A percentile compares a stretch with the other conserved stretches of the same genome.
phyloP scores from a whole-genome alignment of 2,888 invertebrate genomes.

The Lochmaea capreae region DNA sequence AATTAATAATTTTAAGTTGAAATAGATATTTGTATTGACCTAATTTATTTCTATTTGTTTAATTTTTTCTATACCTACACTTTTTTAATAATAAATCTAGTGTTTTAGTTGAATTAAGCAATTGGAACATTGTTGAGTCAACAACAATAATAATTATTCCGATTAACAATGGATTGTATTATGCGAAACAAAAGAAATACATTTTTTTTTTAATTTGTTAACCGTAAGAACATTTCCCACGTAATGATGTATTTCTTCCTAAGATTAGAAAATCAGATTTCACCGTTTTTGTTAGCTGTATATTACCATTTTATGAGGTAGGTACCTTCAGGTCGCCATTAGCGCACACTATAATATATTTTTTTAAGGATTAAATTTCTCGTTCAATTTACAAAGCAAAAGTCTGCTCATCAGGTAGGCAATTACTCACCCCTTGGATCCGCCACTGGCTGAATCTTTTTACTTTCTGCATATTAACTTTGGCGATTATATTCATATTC shows the following conservation, averaged over 20 bases:
- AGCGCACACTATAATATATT: not conserved
- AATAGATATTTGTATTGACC: no score
- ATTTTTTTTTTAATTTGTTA: not conserved
- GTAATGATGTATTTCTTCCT: slow-evolving; percentile 11
- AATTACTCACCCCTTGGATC: no score
- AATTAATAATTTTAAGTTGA: no score
- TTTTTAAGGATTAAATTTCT: no score
- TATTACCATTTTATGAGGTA: not conserved
- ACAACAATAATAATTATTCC: slow-evolving; percentile 14
- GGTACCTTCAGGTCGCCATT: not conserved
- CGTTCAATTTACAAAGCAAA: no score
- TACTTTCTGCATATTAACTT: no score
- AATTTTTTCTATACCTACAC: no score
- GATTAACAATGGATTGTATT: slow-evolving; percentile 15
- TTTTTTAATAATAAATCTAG: not conserved
- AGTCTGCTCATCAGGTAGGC: no score
- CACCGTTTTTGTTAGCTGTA: not conserved
- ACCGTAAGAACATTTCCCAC: slow-evolving; percentile 15
- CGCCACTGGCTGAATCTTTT: no score
- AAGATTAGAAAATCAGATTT: slow-evolving; percentile 15
- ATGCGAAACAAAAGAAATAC: slow-evolving; percentile 6
- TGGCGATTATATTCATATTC: no score
- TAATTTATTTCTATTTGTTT: no score
- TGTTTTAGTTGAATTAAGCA: slow-evolving; percentile 1
- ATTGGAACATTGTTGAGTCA: not conserved